phyloP scores from a whole-genome alignment of 2,113 vertebrate species.

The Leiothrix lutea region DNA sequence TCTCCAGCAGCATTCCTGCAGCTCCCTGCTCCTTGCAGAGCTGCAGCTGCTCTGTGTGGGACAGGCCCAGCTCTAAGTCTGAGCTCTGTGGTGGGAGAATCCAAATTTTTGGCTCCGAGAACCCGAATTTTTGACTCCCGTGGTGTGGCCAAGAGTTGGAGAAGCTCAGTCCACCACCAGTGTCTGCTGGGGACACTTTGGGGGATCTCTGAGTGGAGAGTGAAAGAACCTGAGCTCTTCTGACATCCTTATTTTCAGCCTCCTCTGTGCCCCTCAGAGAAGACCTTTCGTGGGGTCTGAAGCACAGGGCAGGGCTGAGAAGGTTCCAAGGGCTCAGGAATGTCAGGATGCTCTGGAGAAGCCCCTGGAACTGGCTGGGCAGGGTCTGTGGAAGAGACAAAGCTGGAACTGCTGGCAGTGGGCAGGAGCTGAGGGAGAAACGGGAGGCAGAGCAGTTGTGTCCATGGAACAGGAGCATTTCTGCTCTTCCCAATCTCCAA shows the following conservation, averaged over 20 bases:
- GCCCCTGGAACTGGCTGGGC: not conserved
- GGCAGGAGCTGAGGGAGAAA: not conserved
- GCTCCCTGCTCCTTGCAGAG: not conserved
- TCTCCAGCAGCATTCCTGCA: not conserved
- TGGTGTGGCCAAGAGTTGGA: not conserved
- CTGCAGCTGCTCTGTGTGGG: not conserved
- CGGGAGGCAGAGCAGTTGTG: not conserved
- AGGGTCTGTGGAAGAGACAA: not conserved
- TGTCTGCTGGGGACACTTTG: fast-evolving
- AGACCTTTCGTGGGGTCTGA: not conserved
- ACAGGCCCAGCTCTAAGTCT: not conserved
- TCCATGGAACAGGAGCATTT: not conserved
- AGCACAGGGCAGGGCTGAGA: not conserved
- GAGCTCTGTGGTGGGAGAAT: not conserved
- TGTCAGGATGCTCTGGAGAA: not conserved
- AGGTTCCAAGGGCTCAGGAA: not conserved
- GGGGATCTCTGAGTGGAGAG: not conserved
- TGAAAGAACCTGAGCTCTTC: not conserved
- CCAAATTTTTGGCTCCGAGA: not conserved
- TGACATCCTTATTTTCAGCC: not conserved
- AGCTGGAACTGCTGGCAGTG: not conserved
- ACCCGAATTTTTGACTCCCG: not conserved
- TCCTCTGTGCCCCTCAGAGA: not conserved
- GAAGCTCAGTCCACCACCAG: not conserved
- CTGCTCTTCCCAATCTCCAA: not conserved